A percentile compares a stretch with the other conserved stretches of the same genome.
Conservation (phyloP, 2,797 vertebrate genomes). For the Sebastes oblongus region DNA sequence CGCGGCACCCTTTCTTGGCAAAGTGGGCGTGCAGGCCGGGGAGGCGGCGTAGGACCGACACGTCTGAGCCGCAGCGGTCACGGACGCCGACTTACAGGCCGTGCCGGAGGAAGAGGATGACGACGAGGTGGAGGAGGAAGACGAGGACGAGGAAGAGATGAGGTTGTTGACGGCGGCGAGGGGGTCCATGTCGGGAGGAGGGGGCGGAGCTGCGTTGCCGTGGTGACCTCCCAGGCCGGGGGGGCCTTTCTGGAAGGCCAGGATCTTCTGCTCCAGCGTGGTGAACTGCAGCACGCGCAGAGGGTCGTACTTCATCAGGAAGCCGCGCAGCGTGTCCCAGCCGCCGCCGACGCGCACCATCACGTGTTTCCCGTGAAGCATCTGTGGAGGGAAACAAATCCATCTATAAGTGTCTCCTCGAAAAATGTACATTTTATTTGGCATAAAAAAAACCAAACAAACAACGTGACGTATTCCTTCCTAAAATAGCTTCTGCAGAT, state of each 20-base stretch:
- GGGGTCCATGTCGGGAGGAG: conserved; percentile 91
- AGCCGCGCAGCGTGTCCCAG: conserved; percentile 98
- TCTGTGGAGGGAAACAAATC: conserved; percentile 77
- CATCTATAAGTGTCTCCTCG: background rate
- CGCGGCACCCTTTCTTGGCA: conserved; percentile 79
- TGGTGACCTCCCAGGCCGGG: conserved; percentile 71
- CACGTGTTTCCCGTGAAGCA: conserved; percentile 98
- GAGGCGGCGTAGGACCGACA: conserved; percentile 66
- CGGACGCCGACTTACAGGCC: conserved; percentile 37
- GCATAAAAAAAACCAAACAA: no score
- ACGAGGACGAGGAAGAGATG: conserved; percentile 60
- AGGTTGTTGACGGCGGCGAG: conserved; percentile 85
- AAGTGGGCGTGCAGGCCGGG: conserved; percentile 74
- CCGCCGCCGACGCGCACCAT: conserved; percentile 99
- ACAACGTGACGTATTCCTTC: background rate
- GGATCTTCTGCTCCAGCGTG: conserved; percentile 96
- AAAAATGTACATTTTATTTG: background rate
- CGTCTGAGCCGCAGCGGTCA: conserved; percentile 27
- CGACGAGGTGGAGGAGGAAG: conserved; percentile 53
- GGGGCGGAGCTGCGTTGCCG: conserved; percentile 55
- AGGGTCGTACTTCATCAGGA: conserved; percentile 95
- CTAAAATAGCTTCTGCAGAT: conserved; percentile 1
- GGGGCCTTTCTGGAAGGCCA: conserved; percentile 92
- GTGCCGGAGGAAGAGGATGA: conserved; percentile 54
- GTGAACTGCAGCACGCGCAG: conserved; percentile 95